These are phyloP conservation scores for Formica aserva DNA, from an alignment of 2,888 invertebrate genomes.

Conservation along the genomic window DNA sequence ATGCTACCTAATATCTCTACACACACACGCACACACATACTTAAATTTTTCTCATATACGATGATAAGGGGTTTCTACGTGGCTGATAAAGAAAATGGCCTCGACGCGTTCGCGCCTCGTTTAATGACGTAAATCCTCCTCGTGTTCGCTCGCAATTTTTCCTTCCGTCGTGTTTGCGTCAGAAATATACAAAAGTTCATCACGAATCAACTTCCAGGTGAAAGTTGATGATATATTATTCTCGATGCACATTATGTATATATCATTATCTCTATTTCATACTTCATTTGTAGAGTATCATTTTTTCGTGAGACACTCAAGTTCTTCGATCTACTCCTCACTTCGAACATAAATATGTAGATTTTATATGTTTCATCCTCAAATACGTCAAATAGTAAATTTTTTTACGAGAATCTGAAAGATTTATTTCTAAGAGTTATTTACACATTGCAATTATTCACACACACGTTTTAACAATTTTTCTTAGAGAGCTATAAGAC, in stretches of 20 bases:
- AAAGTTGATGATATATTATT: background rate
- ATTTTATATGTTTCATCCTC: background rate
- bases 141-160: slow-evolving; percentile 11
- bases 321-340: background rate
- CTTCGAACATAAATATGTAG: slow-evolving; percentile 1
- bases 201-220: slow-evolving; percentile 11
- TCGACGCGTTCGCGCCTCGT: slow-evolving; percentile 70
- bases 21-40: slow-evolving; percentile 6
- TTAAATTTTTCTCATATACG: slow-evolving; percentile 67
- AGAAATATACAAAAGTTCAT: background rate
- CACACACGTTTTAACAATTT: slow-evolving; percentile 6
- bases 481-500: background rate
- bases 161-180: background rate
- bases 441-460: slow-evolving; percentile 6
- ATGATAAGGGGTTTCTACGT: slow-evolving; percentile 77
- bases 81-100: slow-evolving; percentile 77
- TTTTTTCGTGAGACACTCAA: background rate
- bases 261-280: background rate
- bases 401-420: background rate
- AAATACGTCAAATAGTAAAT: background rate
- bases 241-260: background rate
- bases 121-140: slow-evolving; percentile 77
- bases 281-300: background rate
- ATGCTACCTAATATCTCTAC: background rate
- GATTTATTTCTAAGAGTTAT: slow-evolving; percentile 1